Evolutionary conservation across 92 coral and sea anemone genomes (phyloP).

Genomic region (Actinernus sp.): DNA sequence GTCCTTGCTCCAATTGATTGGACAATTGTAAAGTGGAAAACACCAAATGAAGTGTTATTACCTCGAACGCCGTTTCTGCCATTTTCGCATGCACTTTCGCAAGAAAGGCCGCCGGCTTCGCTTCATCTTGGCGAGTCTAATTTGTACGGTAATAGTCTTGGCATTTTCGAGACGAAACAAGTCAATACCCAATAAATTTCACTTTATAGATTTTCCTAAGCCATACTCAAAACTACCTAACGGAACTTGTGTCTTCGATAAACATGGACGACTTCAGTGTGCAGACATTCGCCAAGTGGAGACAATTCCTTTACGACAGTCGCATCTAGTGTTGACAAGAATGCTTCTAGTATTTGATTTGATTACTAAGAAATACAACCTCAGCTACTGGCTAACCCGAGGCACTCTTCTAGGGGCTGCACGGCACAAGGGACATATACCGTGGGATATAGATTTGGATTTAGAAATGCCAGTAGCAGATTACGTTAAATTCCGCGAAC

Average conservation of each 20-base stretch:
- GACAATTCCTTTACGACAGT: slow-evolving; percentile 34
- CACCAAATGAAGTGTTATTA: too few species aligned
- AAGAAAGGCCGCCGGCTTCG: too few species aligned
- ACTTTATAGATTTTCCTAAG: too few species aligned
- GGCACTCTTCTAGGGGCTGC: slow-evolving; percentile 88
- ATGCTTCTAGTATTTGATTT: slow-evolving; percentile 64
- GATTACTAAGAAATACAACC: slow-evolving; percentile 51
- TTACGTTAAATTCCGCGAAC: slow-evolving; percentile 57
- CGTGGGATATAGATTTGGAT: slow-evolving; percentile 79
- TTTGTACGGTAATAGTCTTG: too few species aligned
- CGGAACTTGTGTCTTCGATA: slow-evolving; percentile 1
- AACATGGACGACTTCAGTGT: slow-evolving; percentile 30
- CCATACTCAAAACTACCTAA: slow-evolving; percentile 6
- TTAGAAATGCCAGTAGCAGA: slow-evolving; percentile 66
- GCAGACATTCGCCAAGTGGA: slow-evolving; percentile 70
- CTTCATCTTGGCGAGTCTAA: too few species aligned
- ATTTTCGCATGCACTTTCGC: too few species aligned
- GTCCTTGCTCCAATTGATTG: too few species aligned
- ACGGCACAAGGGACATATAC: slow-evolving; percentile 71
- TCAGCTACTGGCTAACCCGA: slow-evolving; percentile 65
- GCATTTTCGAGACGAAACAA: too few species aligned
- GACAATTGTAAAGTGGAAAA: too few species aligned
- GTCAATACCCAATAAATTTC: too few species aligned
- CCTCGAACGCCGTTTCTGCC: too few species aligned
- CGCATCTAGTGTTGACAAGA: slow-evolving; percentile 59